Evolutionary conservation across 2,888 invertebrate species (phyloP), one percentile per base, ranked within the genome.

Genomic region (Cheiracanthium punctorium): DNA sequence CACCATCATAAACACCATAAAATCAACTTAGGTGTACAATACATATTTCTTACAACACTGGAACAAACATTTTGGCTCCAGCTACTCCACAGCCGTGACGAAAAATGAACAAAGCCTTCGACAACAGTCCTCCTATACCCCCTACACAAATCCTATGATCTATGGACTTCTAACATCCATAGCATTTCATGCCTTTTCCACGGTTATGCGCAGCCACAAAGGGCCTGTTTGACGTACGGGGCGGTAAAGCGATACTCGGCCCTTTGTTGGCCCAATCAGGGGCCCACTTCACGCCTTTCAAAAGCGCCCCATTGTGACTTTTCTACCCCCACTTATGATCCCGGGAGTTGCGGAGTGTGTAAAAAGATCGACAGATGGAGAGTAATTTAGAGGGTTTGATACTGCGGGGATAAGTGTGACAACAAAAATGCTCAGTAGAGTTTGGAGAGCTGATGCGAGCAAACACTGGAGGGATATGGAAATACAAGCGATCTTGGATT

Each of bases 201-300:
- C 70, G 82, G 82, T 58, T 33, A 43, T 52, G 72, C 48, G 33
- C 82, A 64, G 14, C 43, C 33, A 52, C 77, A 77, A 82, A 82
- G 72, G 48, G 77, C 29, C 79, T 64, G 75, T 73, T 73, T 73
- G 73, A 58, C 48, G 33, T 73, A 73, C 52, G 29, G 32, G 58
- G 30, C 41, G 52, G 82, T 72, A 82, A 82, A 48, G 82, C 72
- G 82, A 84, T 84, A 84, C 82, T 70, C 82, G 67, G 41, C 74
- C 79, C 43, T 70, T 85, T 85, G 84, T 85, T 48, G 33, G 69
- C 52, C 72, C 79, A 85, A 85, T 85, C 84, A 85, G 74, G 58
- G 52, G 64, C 41, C 84, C 79, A 85, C 84, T 85, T 85, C 84
- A 85, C 84, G 84, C 84, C 84, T 85, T 70, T 85, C 84, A 85